Percentiles rank a stretch among this genome's conserved stretches.
Evolutionary conservation across 2,888 invertebrate genomes (phyloP).

Genomic region (Trissolcus brochymenae): DNA sequence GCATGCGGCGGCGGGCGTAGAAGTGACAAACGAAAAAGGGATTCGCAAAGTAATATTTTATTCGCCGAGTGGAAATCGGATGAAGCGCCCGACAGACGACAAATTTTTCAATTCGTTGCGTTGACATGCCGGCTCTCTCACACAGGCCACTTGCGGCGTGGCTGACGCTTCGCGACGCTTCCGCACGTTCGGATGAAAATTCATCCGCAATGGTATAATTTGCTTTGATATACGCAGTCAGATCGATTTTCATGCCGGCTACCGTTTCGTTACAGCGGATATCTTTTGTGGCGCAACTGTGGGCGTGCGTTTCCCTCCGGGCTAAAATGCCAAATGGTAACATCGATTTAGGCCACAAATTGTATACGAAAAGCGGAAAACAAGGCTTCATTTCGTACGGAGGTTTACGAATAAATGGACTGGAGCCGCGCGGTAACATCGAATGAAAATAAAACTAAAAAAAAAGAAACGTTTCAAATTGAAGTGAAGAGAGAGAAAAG

Average conservation of each 20-base stretch:
- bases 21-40: conserved; percentile 55
- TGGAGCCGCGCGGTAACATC: conserved; percentile 48
- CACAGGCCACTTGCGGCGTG: conserved; percentile 41
- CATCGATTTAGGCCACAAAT: conserved; percentile 63
- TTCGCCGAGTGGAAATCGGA: conserved; percentile 60
- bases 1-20: conserved; percentile 8
- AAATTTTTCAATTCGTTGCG: conserved; percentile 57
- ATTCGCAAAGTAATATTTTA: conserved; percentile 55
- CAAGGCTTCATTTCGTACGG: conserved; percentile 58
- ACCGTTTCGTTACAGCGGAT: conserved; percentile 75
- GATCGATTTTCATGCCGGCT: conserved; percentile 73
- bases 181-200: conserved; percentile 63
- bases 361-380: conserved; percentile 60
- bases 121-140: conserved; percentile 37
- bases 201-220: conserved; percentile 73
- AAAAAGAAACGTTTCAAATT: conserved; percentile 20
- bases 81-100: conserved; percentile 57
- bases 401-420: conserved; percentile 59
- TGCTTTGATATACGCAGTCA: conserved; percentile 67
- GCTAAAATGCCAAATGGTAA: conserved; percentile 74
- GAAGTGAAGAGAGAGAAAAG: conserved; percentile 21
- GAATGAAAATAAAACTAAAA: conserved; percentile 36
- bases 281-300: conserved; percentile 74
- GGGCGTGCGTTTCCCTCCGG: conserved; percentile 73
- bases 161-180: conserved; percentile 52